Evolutionary conservation across 2,888 invertebrate genomes (phyloP).

Genomic region (Nephrotoma flavescens): DNA sequence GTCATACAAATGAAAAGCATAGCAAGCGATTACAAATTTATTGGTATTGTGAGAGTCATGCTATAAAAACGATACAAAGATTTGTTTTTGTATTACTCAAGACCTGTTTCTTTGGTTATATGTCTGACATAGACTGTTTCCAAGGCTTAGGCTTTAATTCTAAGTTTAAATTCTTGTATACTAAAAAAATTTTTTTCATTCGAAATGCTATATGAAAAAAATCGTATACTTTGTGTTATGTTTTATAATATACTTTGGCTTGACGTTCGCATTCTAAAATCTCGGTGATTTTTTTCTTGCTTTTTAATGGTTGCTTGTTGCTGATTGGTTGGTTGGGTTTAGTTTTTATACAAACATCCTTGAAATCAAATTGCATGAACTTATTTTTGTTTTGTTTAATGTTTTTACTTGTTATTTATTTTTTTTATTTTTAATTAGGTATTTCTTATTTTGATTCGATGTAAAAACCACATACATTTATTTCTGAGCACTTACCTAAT

Average conservation of each 20-base stretch:
- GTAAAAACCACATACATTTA: not conserved
- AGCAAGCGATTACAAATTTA: not conserved
- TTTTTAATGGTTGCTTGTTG: not conserved
- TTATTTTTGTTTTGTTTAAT: not conserved
- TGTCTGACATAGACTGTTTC: conserved; percentile 6
- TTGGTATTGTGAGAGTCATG: not conserved
- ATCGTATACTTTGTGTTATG: not conserved
- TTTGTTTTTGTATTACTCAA: not conserved
- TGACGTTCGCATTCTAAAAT: not conserved
- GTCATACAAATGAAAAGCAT: not conserved
- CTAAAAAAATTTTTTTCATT: not conserved
- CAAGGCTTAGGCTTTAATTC: conserved; percentile 11
- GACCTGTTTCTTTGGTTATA: not conserved
- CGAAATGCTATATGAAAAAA: not conserved
- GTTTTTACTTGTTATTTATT: not conserved
- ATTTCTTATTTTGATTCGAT: not conserved
- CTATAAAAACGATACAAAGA: not conserved
- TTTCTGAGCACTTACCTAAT: not conserved
- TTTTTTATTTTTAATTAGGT: not conserved
- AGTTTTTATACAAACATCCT: not conserved
- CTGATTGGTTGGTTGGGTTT: not conserved
- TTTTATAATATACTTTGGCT: not conserved
- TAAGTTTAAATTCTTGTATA: conserved; percentile 8
- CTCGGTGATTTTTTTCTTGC: not conserved
- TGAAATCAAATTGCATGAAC: conserved; percentile 3